phyloP scores from a whole-genome alignment of 2,113 vertebrate genomes.

The Eonycteris spelaea region DNA sequence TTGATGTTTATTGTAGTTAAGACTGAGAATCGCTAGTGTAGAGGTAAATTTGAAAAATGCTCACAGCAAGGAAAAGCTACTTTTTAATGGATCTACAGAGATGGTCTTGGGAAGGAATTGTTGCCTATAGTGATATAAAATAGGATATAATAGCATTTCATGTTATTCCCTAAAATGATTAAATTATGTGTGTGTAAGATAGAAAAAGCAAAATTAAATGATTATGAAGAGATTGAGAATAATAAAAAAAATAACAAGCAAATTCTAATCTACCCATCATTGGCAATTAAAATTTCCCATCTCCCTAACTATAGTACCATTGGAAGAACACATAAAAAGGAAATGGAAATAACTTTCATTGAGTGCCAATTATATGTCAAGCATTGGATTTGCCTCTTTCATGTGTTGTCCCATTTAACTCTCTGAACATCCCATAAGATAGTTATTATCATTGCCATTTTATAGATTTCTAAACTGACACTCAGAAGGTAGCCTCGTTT shows the following conservation, averaged over 20 bases:
- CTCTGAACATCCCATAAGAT: neutral
- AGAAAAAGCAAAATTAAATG: conserved; percentile 16
- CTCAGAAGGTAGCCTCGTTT: neutral
- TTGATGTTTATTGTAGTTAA: neutral
- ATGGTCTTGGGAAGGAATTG: neutral
- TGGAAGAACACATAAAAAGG: neutral
- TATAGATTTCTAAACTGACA: neutral
- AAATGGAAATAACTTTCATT: neutral
- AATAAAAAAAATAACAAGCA: neutral
- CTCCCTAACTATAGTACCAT: neutral
- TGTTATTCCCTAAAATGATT: neutral
- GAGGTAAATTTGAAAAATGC: neutral
- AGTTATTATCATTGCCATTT: neutral
- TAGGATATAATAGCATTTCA: neutral
- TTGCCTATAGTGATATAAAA: neutral
- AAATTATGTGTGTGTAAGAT: neutral
- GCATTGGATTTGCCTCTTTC: neutral
- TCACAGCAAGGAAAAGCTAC: neutral
- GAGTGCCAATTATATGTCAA: neutral
- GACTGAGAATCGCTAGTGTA: neutral
- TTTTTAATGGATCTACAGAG: neutral
- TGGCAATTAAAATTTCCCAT: neutral
- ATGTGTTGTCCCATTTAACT: neutral
- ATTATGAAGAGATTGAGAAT: neutral
- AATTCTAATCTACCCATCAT: neutral